Base-by-base conservation (phyloP, 2,888 invertebrate species). In the Drosophila atripex region DNA sequence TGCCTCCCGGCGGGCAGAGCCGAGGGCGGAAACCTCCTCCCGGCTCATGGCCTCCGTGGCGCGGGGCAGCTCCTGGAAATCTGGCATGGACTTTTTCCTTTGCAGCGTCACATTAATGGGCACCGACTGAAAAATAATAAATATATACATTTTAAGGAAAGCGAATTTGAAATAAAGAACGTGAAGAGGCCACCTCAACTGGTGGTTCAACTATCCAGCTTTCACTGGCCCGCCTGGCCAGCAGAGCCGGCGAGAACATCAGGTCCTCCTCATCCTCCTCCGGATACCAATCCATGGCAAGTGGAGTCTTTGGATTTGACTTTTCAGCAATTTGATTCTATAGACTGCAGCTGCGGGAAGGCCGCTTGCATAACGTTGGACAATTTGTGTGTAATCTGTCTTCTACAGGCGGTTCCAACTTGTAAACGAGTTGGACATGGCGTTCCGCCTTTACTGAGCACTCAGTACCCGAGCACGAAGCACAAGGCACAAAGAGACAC, bases 41-140 rank as follows among this genome's bases (percentile, higher is more conserved):
- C 99, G 94, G 56, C 98, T 96, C 96, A 99, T 97, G 80, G 95
- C 95, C 80, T 95, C 95, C 61, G 95, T 94, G 79, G 95, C 94
- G 66, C 95, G 94, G 63, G 97, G 95, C 91, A 97, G 94, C 73
- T 95, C 95, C 89, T 96, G 96, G 89, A 97, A 95, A 93, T 99
- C 99, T 56, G 99, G 99, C 92, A 99, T 94, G 80, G 98, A 99
- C 92, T 99, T 99, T 93, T 98, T 98, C 86, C 97, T 94, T 92
- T 97, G 97, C 86, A 97, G 93, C 86, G 96, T 94, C 90, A 95
- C 94, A 90, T 95, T 94, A 78, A 94, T 94, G 90, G 95, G 95
- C 91, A 96, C 92, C 93, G 95, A 95, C 96, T 97, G 93, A 5
- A 46, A 35, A 45, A 41, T 6, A 39, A 35, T 14, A 7, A 35